Conservation (phyloP, 2,888 invertebrate species). For the Calliopum simillimum region DNA sequence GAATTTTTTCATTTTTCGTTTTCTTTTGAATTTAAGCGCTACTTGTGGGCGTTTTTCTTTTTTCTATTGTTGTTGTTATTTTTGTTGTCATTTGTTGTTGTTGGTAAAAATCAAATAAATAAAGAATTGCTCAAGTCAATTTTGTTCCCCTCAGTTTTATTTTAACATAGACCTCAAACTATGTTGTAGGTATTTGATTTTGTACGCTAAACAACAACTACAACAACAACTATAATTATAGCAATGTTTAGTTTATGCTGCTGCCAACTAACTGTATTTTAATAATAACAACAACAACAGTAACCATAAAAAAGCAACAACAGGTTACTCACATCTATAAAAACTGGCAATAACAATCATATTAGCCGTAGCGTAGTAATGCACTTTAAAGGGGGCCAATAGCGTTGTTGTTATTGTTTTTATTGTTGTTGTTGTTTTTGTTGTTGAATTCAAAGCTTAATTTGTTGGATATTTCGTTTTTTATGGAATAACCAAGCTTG, state of each 20-base stretch:
- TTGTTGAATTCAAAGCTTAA: background rate
- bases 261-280: conserved; percentile 8
- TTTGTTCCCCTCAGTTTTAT: background rate
- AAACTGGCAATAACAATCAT: conserved; percentile 1
- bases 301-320: conserved; percentile 2
- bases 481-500: too few species aligned
- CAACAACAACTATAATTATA: background rate
- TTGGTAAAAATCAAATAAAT: background rate
- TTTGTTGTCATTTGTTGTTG: background rate
- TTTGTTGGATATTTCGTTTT: too few species aligned
- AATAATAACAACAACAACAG: background rate
- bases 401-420: background rate
- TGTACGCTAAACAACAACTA: background rate
- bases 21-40: too few species aligned
- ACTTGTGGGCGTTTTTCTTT: too few species aligned
- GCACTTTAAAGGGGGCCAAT: background rate
- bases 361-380: conserved; percentile 3
- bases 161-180: conserved; percentile 21
- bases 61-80: conserved; percentile 4
- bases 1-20: too few species aligned
- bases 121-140: background rate
- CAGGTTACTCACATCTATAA: conserved; percentile 3
- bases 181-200: conserved; percentile 4
- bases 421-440: background rate
- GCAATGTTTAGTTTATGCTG: background rate